Evolutionary conservation across 2,888 invertebrate species (phyloP), one percentile per base, ranked within the genome.

Genomic region (Nymphalis c-album): DNA sequence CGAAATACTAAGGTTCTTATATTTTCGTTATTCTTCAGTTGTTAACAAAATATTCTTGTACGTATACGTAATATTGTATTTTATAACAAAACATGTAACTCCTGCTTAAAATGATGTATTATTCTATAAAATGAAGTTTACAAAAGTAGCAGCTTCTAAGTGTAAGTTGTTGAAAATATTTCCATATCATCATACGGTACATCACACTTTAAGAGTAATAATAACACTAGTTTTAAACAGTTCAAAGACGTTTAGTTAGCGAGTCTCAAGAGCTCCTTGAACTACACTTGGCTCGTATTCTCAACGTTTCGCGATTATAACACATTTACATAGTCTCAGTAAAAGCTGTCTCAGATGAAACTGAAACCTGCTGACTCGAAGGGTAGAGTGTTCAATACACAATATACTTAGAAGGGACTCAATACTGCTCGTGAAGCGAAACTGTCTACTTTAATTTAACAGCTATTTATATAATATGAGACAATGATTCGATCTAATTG

Each of bases 311-410:
- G 31, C 17, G 55, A 55, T 55, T 31, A 55, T 31, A 26, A 47
- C 45, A 59, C 50, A 51, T 50, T 50, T n/a, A n/a, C 62, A 20
- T 62, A 51, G 45, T n/a, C 40, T 48, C 59, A 22, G 48, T 20
- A 26, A 20, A 35, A 16, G 31, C 45, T 26, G 26, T 48, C 22
- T 22, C 22, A 18, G 4, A 50, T 10, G 8, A 18, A 59, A 17
- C n/a, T 46, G 35, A 51, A 64, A 59, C 51, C 40, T 51, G 59
- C 59, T 60, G 50, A 51, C 50, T 47, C 40, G 48, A 50, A 59
- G 26, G 48, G 58, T 26, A n/a, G 1, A 20, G n/a, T 50, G 45
- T 48, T 58, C 13, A 64, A 48, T 26, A 64, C 18, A 50, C 50
- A 58, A 35, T 53, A 13, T 51, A 20, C 16, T n/a, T 5, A 35